Percentiles rank a stretch among this genome's conserved stretches.
phyloP scores from a whole-genome alignment of 2,797 vertebrate genomes.

The Poeciliopsis gracilis region DNA sequence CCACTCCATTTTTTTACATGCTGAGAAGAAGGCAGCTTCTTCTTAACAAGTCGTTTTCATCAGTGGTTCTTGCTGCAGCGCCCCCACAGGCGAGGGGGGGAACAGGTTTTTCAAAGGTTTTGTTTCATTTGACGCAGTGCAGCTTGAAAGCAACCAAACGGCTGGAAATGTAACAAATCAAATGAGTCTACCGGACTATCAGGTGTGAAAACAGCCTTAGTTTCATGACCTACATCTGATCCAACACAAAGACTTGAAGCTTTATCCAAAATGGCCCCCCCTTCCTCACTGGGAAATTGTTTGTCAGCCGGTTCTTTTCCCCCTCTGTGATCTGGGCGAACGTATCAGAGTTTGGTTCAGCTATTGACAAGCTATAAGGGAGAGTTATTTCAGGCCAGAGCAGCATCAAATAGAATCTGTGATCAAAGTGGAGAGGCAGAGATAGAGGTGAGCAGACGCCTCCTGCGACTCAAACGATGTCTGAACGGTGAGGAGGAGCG shows the following conservation, averaged over 20 bases:
- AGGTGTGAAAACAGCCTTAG: too few relatives aligned
- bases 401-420: slow-evolving; percentile 80
- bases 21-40: too few relatives aligned
- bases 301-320: slow-evolving; percentile 49
- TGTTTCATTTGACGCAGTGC: too few relatives aligned
- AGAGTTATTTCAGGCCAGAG: slow-evolving; percentile 75
- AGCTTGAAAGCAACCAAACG: too few relatives aligned
- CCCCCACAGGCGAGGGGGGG: too few relatives aligned
- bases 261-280: slow-evolving; percentile 17
- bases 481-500: slow-evolving; percentile 59
- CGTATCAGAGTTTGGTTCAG: slow-evolving; percentile 69
- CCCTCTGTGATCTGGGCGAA: slow-evolving; percentile 57
- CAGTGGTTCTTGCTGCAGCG: too few relatives aligned
- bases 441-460: slow-evolving; percentile 67
- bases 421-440: slow-evolving; percentile 76
- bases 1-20: too few relatives aligned
- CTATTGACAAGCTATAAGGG: slow-evolving; percentile 71
- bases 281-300: slow-evolving; percentile 53
- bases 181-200: too few relatives aligned
- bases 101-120: too few relatives aligned
- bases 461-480: slow-evolving; percentile 65
- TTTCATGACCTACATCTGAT: slow-evolving; percentile 20
- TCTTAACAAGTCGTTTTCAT: too few relatives aligned
- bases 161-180: too few relatives aligned
- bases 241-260: slow-evolving; percentile 20